These are phyloP conservation scores for Phengaris alcon DNA, from an alignment of 2,888 invertebrate genomes.

Conservation along the genomic window DNA sequence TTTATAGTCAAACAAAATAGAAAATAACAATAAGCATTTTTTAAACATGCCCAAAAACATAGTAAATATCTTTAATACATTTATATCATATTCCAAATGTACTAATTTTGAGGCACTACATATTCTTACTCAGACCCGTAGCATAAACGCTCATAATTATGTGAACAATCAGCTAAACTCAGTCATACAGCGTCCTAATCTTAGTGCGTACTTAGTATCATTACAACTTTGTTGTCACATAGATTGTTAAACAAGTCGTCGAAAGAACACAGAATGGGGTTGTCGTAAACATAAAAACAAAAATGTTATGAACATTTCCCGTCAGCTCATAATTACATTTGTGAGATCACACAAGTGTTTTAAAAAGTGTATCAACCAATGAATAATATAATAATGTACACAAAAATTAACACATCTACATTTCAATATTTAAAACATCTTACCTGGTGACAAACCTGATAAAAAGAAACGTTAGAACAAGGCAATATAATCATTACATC, in stretches of 20 bases:
- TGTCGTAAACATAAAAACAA: slow-evolving; percentile 22
- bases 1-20: background rate
- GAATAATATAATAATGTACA: slow-evolving; percentile 34
- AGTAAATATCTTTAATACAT: background rate
- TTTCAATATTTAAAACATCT: slow-evolving; percentile 63
- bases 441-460: slow-evolving; percentile 72
- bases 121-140: slow-evolving; percentile 28
- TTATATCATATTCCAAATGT: background rate
- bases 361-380: slow-evolving; percentile 15
- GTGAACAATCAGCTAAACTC: slow-evolving; percentile 29
- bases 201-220: slow-evolving; percentile 13
- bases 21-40: background rate
- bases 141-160: slow-evolving; percentile 27
- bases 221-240: slow-evolving; percentile 10
- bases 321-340: slow-evolving; percentile 60
- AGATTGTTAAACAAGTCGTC: background rate
- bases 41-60: background rate
- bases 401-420: slow-evolving; percentile 40
- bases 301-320: background rate
- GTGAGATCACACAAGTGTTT: slow-evolving; percentile 36
- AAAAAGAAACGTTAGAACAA: slow-evolving; percentile 56
- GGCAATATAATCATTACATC: slow-evolving; percentile 28
- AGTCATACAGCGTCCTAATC: slow-evolving; percentile 6
- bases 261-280: background rate
- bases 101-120: background rate